These are phyloP conservation scores for Sander lucioperca DNA, from an alignment of 2,113 vertebrate genomes.

Conservation along the genomic window DNA sequence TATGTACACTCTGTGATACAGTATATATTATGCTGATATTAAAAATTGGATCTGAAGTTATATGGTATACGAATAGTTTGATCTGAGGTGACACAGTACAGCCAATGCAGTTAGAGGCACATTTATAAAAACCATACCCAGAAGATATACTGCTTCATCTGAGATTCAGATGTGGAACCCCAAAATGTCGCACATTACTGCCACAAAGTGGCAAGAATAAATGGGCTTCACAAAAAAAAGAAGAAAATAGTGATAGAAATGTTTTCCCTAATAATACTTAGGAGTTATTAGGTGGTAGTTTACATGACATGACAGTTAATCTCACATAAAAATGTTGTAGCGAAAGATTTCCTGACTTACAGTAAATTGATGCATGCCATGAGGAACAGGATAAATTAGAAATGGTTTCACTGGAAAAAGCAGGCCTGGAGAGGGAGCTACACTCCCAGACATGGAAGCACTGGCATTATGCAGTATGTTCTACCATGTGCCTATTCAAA, in stretches of 20 bases:
- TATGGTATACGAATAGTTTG: background rate
- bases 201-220: constrained; percentile 18
- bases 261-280: background rate
- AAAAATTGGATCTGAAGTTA: background rate
- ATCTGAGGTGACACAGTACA: background rate
- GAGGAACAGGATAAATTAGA: background rate
- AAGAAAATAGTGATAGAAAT: background rate
- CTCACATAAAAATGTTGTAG: background rate
- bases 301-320: background rate
- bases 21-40: background rate
- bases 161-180: background rate
- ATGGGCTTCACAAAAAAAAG: background rate
- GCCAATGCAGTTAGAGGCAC: background rate
- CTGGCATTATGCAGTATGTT: background rate
- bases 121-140: background rate
- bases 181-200: background rate
- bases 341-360: background rate
- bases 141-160: constrained; percentile 4
- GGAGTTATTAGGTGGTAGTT: background rate
- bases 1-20: background rate
- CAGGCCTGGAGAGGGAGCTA: constrained; percentile 33
- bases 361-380: background rate
- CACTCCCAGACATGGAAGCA: background rate
- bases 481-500: background rate
- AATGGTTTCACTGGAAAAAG: constrained; percentile 14